Evolutionary conservation across 1,140 invertebrate species (phyloP).

Genomic region (Mercenaria mercenaria): DNA sequence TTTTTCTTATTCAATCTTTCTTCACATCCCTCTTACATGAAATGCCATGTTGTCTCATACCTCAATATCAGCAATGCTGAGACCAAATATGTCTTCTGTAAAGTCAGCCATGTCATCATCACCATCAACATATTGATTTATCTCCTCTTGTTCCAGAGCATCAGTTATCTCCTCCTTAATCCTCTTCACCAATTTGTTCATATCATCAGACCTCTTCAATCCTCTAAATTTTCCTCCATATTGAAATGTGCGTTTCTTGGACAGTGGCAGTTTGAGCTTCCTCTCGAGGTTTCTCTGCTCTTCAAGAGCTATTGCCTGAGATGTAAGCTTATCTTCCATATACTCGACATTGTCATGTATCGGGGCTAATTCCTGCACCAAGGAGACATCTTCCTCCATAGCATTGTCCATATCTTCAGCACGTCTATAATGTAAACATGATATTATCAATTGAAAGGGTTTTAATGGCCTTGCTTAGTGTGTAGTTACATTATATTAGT

Average conservation of each 20-base stretch:
- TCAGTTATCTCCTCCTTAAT: constrained; percentile 6
- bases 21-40: no score
- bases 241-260: background rate
- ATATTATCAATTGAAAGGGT: no score
- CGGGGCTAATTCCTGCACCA: constrained; percentile 8
- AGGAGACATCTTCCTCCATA: constrained; percentile 9
- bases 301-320: constrained; percentile 31
- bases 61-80: constrained; percentile 19
- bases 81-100: constrained; percentile 34
- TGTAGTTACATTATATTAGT: no score
- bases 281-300: background rate
- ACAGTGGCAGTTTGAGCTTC: background rate
- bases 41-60: background rate
- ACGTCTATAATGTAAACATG: background rate
- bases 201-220: background rate
- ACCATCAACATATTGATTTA: background rate
- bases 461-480: no score
- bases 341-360: constrained; percentile 45
- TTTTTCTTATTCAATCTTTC: no score
- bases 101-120: background rate
- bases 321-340: constrained; percentile 47
- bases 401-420: background rate
- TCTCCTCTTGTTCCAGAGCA: background rate
- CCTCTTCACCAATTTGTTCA: background rate
- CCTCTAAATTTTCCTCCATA: constrained; percentile 44